A percentile compares a stretch with the other conserved stretches of the same genome.
These are phyloP conservation scores for Phenacoccus solenopsis DNA, from an alignment of 1,140 invertebrate species.

Conservation along the genomic window DNA sequence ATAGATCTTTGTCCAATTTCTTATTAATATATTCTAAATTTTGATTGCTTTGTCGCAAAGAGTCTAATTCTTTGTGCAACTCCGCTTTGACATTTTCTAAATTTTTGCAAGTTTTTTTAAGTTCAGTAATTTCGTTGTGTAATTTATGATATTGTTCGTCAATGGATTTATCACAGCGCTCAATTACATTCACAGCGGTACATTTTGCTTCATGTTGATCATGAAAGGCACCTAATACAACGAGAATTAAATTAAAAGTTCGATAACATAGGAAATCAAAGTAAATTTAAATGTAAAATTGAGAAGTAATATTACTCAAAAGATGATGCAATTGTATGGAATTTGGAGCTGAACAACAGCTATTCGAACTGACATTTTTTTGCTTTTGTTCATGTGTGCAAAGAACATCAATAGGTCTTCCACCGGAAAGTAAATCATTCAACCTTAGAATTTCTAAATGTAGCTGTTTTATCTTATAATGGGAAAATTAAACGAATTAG, in stretches of 20 bases:
- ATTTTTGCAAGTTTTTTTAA: background rate
- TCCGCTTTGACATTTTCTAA: background rate
- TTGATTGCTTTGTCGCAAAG: background rate
- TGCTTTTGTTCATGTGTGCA: background rate
- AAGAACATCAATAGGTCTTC: background rate
- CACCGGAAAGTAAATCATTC: background rate
- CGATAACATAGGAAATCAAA: too few species aligned
- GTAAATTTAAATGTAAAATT: too few species aligned
- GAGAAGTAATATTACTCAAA: background rate
- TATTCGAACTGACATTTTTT: background rate
- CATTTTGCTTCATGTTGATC: background rate
- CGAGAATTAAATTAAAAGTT: background rate
- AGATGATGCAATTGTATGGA: background rate
- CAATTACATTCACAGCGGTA: background rate
- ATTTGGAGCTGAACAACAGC: background rate
- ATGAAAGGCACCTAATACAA: background rate
- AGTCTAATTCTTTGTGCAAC: background rate
- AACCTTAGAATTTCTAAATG: background rate
- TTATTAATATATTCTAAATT: background rate
- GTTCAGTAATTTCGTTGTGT: background rate
- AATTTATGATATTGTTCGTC: background rate
- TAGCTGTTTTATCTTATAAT: background rate
- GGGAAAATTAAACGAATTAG: too few species aligned
- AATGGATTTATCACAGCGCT: background rate
- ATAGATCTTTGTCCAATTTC: background rate